Conservation (phyloP, 2,888 invertebrate species). For the Tricholauxania praeusta region DNA sequence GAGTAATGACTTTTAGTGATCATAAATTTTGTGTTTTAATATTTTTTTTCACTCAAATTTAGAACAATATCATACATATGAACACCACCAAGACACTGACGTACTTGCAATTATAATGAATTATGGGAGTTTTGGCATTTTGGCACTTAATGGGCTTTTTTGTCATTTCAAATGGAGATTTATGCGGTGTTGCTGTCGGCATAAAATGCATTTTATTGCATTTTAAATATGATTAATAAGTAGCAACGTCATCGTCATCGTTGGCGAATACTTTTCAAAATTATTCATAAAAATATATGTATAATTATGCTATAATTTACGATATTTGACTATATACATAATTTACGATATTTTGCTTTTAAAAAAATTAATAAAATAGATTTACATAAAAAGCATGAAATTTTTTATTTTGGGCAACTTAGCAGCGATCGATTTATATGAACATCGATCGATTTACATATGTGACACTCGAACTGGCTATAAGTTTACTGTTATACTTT, state of each 20-base stretch:
- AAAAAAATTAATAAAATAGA: too few species aligned
- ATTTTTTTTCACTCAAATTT: too few species aligned
- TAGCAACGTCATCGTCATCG: conserved; percentile 29
- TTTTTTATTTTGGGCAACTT: too few species aligned
- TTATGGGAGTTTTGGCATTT: conserved; percentile 52
- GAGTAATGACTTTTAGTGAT: too few species aligned
- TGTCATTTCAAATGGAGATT: conserved; percentile 46
- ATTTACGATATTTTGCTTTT: neutral
- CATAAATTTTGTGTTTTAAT: too few species aligned
- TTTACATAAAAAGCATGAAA: too few species aligned
- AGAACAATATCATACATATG: too few species aligned
- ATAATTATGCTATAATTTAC: conserved; percentile 3
- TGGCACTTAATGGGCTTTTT: conserved; percentile 15
- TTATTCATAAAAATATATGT: too few species aligned
- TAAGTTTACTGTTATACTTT: too few species aligned
- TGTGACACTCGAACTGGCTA: too few species aligned
- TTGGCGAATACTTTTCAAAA: neutral
- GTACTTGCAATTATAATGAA: conserved; percentile 65
- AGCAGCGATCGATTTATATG: too few species aligned
- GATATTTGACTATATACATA: conserved; percentile 6
- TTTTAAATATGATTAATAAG: conserved; percentile 64
- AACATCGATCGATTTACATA: too few species aligned
- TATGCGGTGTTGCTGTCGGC: conserved; percentile 54
- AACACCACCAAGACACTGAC: conserved; percentile 49
- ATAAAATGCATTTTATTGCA: conserved; percentile 61